Evolutionary conservation across 1,140 invertebrate species (phyloP).

Genomic region (Cyphomyrmex costatus): DNA sequence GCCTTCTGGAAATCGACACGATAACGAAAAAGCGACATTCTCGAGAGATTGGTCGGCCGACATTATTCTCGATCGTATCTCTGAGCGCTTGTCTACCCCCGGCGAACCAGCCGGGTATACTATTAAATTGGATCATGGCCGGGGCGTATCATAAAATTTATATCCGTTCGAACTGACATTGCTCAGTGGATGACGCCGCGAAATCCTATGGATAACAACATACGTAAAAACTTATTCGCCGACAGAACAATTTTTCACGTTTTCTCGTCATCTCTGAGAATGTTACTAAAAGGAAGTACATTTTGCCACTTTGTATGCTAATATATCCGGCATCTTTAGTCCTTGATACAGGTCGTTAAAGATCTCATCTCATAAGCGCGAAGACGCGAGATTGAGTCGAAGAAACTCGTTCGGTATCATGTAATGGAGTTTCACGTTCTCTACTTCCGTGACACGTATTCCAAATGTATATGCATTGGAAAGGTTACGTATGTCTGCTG

Average conservation of each 20-base stretch:
- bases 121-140: conserved; percentile 58
- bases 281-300: conserved; percentile 30
- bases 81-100: conserved; percentile 14
- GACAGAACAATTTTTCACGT: conserved; percentile 9
- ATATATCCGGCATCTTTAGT: conserved; percentile 73
- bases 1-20: conserved; percentile 14
- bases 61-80: conserved; percentile 59
- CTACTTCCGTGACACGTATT: conserved; percentile 65
- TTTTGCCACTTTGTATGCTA: conserved; percentile 68
- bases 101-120: conserved; percentile 43
- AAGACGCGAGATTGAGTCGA: conserved; percentile 66
- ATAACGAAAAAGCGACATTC: conserved; percentile 51
- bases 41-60: conserved; percentile 48
- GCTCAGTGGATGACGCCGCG: conserved; percentile 13
- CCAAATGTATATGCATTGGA: conserved; percentile 50
- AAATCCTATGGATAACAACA: conserved; percentile 35
- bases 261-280: neutral
- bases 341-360: conserved; percentile 59
- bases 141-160: conserved; percentile 63
- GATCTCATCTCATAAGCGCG: neutral
- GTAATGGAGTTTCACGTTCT: conserved; percentile 64
- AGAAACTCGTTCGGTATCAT: conserved; percentile 64
- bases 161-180: conserved; percentile 51
- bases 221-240: conserved; percentile 50
- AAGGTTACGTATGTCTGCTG: conserved; percentile 60